These are phyloP conservation scores for Montipora capitata DNA, from an alignment of 92 coral and sea anemone genomes.

Conservation along the genomic window DNA sequence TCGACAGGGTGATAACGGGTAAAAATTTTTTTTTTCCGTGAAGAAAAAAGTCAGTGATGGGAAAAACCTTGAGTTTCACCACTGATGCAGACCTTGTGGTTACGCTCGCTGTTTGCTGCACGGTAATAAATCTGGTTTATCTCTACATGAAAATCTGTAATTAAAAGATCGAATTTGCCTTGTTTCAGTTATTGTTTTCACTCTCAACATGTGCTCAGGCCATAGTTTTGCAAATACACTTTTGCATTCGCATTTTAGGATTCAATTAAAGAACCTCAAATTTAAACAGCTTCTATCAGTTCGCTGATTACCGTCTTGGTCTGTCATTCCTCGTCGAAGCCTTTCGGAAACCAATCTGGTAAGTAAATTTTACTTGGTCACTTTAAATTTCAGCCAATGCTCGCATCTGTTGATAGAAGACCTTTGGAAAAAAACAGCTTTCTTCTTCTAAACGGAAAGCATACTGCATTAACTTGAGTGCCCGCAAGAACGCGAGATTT, in stretches of 20 bases:
- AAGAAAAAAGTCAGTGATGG: no score
- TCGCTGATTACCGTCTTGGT: background rate
- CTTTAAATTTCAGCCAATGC: constrained; percentile 24
- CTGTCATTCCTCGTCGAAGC: background rate
- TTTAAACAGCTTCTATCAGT: background rate
- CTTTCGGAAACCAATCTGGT: constrained; percentile 17
- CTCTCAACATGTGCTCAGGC: constrained; percentile 4
- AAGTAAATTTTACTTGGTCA: constrained; percentile 19
- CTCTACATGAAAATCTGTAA: background rate
- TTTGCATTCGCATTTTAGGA: constrained; percentile 7
- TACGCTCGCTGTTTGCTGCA: no score
- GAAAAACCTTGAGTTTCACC: no score
- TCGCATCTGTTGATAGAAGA: constrained; percentile 41
- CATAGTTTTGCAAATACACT: constrained; percentile 11
- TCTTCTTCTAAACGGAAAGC: constrained; percentile 44
- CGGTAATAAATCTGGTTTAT: background rate
- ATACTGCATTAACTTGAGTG: constrained; percentile 44
- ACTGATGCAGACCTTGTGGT: no score
- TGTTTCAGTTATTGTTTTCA: background rate
- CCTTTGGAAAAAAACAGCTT: constrained; percentile 22
- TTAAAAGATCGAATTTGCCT: constrained; percentile 29
- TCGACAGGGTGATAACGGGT: background rate
- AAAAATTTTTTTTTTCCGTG: background rate
- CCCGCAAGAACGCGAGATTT: constrained; percentile 2
- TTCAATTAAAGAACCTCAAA: background rate